These are phyloP conservation scores for Phrixothrix hirtus DNA, from an alignment of 2,888 invertebrate genomes.

Conservation along the genomic window DNA sequence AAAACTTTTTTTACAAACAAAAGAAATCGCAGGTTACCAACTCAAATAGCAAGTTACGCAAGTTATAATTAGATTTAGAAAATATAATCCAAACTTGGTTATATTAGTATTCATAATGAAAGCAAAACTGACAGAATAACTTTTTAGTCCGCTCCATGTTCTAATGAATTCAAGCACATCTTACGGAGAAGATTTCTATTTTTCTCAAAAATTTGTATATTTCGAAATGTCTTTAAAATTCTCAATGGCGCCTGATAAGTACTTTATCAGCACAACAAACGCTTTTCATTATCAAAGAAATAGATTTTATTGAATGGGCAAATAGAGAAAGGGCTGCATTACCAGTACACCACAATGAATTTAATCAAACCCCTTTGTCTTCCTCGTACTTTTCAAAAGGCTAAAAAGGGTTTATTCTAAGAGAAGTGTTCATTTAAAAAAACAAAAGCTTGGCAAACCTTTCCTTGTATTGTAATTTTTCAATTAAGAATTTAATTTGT, in stretches of 20 bases:
- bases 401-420: constrained; percentile 2
- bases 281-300: constrained; percentile 11
- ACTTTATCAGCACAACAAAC: constrained; percentile 12
- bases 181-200: no score
- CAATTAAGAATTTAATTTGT: constrained; percentile 13
- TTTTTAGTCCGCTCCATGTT: constrained; percentile 17
- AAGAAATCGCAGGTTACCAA: constrained; percentile 19
- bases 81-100: constrained; percentile 24
- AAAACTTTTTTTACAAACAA: constrained; percentile 3
- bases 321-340: constrained; percentile 13
- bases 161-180: constrained; percentile 14
- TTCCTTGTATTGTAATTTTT: constrained; percentile 19
- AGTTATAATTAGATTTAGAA: constrained; percentile 25
- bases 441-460: constrained; percentile 5
- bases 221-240: background rate
- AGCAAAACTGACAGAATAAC: constrained; percentile 22
- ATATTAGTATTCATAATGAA: constrained; percentile 26
- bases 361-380: constrained; percentile 15
- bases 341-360: constrained; percentile 8
- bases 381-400: constrained; percentile 6
- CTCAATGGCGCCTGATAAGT: constrained; percentile 1
- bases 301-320: constrained; percentile 10
- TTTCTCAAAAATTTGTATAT: no score
- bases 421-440: constrained; percentile 6
- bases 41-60: constrained; percentile 17